These are phyloP conservation scores for Portunus trituberculatus DNA, from an alignment of 1,140 invertebrate genomes.

Conservation along the genomic window DNA sequence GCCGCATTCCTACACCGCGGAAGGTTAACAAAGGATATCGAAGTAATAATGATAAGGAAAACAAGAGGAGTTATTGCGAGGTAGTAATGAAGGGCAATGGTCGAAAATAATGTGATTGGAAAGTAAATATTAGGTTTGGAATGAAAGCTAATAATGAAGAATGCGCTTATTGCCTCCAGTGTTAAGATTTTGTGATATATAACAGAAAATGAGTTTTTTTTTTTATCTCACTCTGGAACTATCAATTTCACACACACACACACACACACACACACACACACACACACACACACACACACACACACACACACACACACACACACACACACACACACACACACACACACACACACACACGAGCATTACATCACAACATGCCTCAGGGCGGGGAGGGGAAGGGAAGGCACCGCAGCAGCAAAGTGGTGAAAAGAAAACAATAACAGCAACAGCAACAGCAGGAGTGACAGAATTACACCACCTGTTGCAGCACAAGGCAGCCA, in stretches of 20 bases:
- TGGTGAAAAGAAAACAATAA: background rate
- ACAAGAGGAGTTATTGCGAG: too few relatives aligned
- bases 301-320: constrained; percentile 8
- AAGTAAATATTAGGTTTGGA: too few relatives aligned
- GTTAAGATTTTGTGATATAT: too few relatives aligned
- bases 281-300: constrained; percentile 21
- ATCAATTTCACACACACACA: background rate
- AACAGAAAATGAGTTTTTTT: background rate
- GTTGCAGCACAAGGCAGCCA: constrained; percentile 57
- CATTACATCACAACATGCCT: background rate
- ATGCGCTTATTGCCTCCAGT: too few relatives aligned
- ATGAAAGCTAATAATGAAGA: too few relatives aligned
- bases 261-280: constrained; percentile 41
- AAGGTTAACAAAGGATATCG: background rate
- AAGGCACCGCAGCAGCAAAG: background rate
- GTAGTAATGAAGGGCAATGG: too few relatives aligned
- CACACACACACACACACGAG: background rate
- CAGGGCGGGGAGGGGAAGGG: background rate
- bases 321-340: constrained; percentile 31
- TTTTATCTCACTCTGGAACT: background rate
- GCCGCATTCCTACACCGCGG: background rate
- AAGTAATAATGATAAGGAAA: background rate
- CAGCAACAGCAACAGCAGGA: background rate
- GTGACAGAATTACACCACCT: constrained; percentile 50
- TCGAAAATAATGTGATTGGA: too few relatives aligned